phyloP scores from a whole-genome alignment of 2,888 invertebrate genomes.

The Bembecia ichneumoniformis region DNA sequence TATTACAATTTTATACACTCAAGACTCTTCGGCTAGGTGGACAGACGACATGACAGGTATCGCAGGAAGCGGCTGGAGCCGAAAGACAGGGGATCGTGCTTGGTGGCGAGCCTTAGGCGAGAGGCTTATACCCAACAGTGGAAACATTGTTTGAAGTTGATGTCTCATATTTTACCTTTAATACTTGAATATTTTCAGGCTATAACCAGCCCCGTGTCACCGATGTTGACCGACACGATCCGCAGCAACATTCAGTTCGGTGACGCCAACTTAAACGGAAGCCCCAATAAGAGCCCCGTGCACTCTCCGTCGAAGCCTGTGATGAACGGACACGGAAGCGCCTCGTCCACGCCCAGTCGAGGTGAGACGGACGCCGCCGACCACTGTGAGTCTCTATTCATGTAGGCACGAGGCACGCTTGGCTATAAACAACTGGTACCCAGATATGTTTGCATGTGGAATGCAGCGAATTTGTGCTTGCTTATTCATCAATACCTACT shows the following conservation, averaged over 20 bases:
- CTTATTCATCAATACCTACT: slow-evolving; percentile 1
- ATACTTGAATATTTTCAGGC: slow-evolving; percentile 31
- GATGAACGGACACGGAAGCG: slow-evolving; percentile 46
- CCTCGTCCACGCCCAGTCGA: slow-evolving; percentile 60
- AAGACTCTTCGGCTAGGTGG: too few relatives aligned
- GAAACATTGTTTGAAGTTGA: too few relatives aligned
- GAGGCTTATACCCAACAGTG: too few relatives aligned
- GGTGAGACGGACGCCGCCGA: slow-evolving; percentile 61
- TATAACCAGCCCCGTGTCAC: slow-evolving; percentile 58
- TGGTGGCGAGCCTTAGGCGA: too few relatives aligned
- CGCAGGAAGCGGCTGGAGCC: too few relatives aligned
- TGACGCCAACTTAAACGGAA: slow-evolving; percentile 49
- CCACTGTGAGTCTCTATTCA: slow-evolving; percentile 59
- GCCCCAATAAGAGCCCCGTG: slow-evolving; percentile 24
- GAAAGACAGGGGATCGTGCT: too few relatives aligned
- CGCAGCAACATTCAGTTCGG: slow-evolving; percentile 75
- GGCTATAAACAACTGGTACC: slow-evolving; percentile 17
- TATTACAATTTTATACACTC: too few relatives aligned
- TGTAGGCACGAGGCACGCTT: slow-evolving; percentile 56
- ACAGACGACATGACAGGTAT: too few relatives aligned
- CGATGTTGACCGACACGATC: slow-evolving; percentile 73
- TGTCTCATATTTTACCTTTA: too few relatives aligned
- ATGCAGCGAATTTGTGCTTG: slow-evolving; percentile 5
- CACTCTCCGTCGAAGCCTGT: slow-evolving; percentile 44
- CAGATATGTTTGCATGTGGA: slow-evolving; percentile 9